Evolutionary conservation across 2,113 vertebrate species (phyloP).

Genomic region (Leuciscus idus): DNA sequence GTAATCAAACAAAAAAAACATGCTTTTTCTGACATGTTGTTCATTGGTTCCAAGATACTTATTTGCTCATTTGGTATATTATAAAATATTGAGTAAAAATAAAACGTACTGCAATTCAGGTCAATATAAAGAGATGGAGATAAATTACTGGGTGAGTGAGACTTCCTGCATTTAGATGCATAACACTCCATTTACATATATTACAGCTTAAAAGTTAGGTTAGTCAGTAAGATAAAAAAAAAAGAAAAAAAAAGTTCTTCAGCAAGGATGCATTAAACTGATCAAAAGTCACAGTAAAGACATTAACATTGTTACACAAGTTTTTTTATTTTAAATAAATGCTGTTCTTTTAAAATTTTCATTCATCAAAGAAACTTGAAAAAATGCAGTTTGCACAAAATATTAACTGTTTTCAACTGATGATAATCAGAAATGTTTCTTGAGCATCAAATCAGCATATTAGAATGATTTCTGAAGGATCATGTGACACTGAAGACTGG

Average conservation of each 20-base stretch:
- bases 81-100: not conserved
- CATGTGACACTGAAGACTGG: too few relatives aligned
- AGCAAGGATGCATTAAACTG: too few relatives aligned
- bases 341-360: not conserved
- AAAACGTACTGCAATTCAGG: not conserved
- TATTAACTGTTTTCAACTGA: not conserved
- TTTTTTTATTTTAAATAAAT: not conserved
- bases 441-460: too few relatives aligned
- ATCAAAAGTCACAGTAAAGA: not conserved
- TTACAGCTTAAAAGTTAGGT: too few relatives aligned
- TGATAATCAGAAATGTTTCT: too few relatives aligned
- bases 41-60: not conserved
- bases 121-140: not conserved
- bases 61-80: not conserved
- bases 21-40: slow-evolving; percentile 1
- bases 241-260: not conserved
- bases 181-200: slow-evolving; percentile 7
- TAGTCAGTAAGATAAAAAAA: too few relatives aligned
- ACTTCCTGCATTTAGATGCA: not conserved
- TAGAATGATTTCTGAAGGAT: too few relatives aligned
- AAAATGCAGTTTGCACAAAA: not conserved
- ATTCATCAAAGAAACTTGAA: not conserved
- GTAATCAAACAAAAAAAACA: slow-evolving; percentile 32
- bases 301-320: not conserved
- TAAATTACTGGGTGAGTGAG: not conserved